Base-by-base conservation (phyloP, 2,888 invertebrate species). In the Mesorhabditis spiculigera region DNA sequence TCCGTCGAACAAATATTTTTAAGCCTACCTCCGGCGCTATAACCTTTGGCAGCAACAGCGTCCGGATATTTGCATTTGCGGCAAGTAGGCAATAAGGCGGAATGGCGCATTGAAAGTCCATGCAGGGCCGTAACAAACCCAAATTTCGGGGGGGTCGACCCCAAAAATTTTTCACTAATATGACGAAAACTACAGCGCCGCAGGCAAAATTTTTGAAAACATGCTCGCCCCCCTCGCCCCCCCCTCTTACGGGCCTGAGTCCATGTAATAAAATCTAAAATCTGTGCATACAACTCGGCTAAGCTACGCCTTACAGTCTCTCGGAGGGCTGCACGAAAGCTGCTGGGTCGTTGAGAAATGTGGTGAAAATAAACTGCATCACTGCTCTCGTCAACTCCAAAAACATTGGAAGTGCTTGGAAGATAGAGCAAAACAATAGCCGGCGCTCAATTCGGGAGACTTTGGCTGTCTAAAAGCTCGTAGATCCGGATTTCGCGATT, bases 251-350 rank as follows among this genome's bases (percentile, higher is more conserved):
- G n/a, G n/a, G n/a, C n/a, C n/a, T n/a, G n/a, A n/a, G n/a, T n/a
- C n/a, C 58, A 50, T 50, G 58, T 50, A 50, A 50, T 50, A 50
- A 50, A 50, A 50, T 10, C 58, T 50, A n/a, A 50, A 50, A 50
- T 50, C n/a, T 50, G 8, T 50, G 8, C 10, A n/a, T 50, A 50
- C n/a, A 50, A n/a, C n/a, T n/a, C n/a, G n/a, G n/a, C n/a, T 10
- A 50, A 50, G n/a, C 10, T 13, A 50, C 1, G 10, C 8, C 58
- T 50, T n/a, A 50, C 58, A 50, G 58, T 50, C 1, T 50, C 58
- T 50, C 58, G 8, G 58, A 50, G n/a, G 58, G 1, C 10, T 13
- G 10, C 1, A 10, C 58, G 1, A 50, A 13, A 50, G 58, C 58
- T 1, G 10, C 58, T 2, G 58, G 58, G 10, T 13, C 58, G n/a